These are phyloP conservation scores for Cosmia trapezina DNA, from an alignment of 2,888 invertebrate species.

Conservation along the genomic window DNA sequence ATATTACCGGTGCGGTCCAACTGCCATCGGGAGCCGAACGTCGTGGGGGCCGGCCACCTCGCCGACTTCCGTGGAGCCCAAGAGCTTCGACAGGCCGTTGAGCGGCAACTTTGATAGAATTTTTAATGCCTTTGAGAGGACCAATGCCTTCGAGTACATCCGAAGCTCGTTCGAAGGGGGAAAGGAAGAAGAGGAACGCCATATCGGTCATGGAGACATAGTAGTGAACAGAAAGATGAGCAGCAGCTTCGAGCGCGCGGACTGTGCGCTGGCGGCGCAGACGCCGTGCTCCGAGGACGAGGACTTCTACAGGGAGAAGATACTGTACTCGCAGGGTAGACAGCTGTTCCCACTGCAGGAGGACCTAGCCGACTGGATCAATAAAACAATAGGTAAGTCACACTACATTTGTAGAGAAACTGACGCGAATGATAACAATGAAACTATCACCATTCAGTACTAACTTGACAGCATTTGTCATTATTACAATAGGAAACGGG, in stretches of 20 bases:
- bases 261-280: conserved; percentile 88
- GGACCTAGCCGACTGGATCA: conserved; percentile 97
- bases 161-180: conserved; percentile 73
- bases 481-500: conserved; percentile 6
- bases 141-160: conserved; percentile 88
- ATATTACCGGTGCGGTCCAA: conserved; percentile 86
- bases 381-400: conserved; percentile 94
- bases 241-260: conserved; percentile 87
- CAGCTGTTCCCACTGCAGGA: conserved; percentile 96
- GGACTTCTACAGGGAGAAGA: conserved; percentile 93
- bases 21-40: conserved; percentile 86
- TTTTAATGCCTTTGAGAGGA: conserved; percentile 88
- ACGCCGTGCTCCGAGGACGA: conserved; percentile 91
- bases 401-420: not conserved
- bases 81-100: conserved; percentile 83
- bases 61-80: conserved; percentile 81
- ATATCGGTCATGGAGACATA: conserved; percentile 82
- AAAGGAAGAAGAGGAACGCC: conserved; percentile 76
- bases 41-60: conserved; percentile 91
- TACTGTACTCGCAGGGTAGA: conserved; percentile 94
- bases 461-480: not conserved
- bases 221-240: conserved; percentile 87
- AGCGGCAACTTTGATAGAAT: conserved; percentile 88
- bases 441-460: not conserved
- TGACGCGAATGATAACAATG: not conserved